phyloP scores from a whole-genome alignment of 2,113 vertebrate species.

The Solenodon paradoxus region DNA sequence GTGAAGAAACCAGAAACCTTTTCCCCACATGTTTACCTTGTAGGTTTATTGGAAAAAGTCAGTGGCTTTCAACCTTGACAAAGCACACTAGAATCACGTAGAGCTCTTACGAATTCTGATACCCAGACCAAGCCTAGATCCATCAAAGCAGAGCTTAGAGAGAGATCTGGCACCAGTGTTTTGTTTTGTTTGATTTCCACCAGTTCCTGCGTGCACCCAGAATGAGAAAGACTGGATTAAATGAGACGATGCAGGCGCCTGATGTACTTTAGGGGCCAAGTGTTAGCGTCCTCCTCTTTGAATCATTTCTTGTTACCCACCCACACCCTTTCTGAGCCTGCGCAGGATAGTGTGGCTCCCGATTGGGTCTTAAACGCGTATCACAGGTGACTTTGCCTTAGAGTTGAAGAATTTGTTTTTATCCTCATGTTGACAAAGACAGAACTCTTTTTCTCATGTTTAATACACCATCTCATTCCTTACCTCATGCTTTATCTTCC shows the following conservation, averaged over 20 bases:
- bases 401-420: background rate
- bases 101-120: background rate
- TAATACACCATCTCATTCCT: background rate
- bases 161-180: background rate
- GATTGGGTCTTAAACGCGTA: background rate
- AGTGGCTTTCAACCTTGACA: background rate
- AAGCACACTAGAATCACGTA: background rate
- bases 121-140: no score
- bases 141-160: background rate
- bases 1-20: background rate
- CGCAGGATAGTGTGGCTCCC: background rate
- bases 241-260: background rate
- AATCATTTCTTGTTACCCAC: background rate
- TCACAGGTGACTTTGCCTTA: background rate
- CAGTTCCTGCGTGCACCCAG: background rate
- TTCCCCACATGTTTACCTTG: background rate
- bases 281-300: background rate
- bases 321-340: background rate
- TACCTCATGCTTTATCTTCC: constrained; percentile 7
- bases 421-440: background rate
- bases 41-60: background rate
- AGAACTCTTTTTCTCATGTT: background rate
- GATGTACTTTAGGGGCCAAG: no score
- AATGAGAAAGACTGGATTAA: background rate
- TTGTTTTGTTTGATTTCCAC: background rate